Evolutionary conservation across 2,113 vertebrate genomes (phyloP), one percentile per base, ranked within the genome.

Genomic region (Elgaria multicarinata): DNA sequence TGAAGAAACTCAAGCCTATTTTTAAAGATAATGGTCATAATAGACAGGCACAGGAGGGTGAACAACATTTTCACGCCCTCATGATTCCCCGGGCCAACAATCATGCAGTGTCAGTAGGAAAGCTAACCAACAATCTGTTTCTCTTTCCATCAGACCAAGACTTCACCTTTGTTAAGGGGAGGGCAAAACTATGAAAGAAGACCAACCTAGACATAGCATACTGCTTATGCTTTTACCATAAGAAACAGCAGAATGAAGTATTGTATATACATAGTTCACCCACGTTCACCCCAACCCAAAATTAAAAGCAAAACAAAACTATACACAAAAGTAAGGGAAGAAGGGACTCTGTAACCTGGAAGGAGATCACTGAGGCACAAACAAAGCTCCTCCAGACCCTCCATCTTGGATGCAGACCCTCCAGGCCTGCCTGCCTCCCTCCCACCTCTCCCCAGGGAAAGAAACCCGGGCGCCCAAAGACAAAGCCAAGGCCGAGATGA

Each of bases 351-450:
- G 26, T n/a, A 36, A 67, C 36, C 24, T 66, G 67, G 3, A 55
- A 55, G 67, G 3, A 24, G 83, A 53, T 1, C 7, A 76, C 39
- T 39, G 14, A 31, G 26, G 46, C n/a, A 81, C n/a, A 89, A 44
- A 92, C 95, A 92, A 95, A 93, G 93, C 88, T 8, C 53, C 92
- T 90, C 79, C 0, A 26, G 53, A 89, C 94, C 88, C 91, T 93
- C 90, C 91, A 93, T 93, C 90, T 93, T 91, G 77, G n/a, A 77
- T 0, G 86, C 83, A 66, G 33, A 78, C 58, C 72, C 71, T 67
- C 31, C 33, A 53, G 71, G 31, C 58, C n/a, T 50, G 24, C 31
- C 28, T 28, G 46, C 31, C 31, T 18, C 76, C 31, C 31, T 18
- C 76, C 22, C 76, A 55, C 31, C 31, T 33, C 42, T 69, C 20